Base-by-base conservation (phyloP, 2,113 vertebrate genomes). In the Oryzias woworae region DNA sequence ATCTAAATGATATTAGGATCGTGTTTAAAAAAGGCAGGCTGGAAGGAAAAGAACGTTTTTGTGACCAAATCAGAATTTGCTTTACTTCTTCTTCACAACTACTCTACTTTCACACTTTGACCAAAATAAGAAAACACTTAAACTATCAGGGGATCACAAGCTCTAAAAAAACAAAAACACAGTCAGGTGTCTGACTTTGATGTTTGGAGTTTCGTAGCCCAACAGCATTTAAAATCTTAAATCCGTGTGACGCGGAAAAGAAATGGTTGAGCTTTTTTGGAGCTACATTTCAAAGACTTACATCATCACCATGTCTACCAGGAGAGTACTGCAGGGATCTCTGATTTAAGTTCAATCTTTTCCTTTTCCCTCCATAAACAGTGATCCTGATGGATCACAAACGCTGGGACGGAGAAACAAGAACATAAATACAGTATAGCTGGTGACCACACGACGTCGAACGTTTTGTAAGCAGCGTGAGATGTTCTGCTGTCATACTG, bases 281-380 rank as follows among this genome's bases (percentile, higher is more conserved):
- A 76, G 82, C 60, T 69, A 6, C 72, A 56, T 90, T 88, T 87
- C 88, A 83, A 61, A 83, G 71, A 41, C 15, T 90, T 88, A 77
- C 82, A 86, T 88, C 82, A 88, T 69, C 61, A 77, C 63, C 61
- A 55, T 57, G 62, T 75, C 77, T 76, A 76, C 57, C 41, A 41
- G 71, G 58, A 79, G 66, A 69, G 26, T 56, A 68, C 53, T 81
- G 75, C 75, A 83, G 47, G 58, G 58, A 62, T 41, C 69, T 55
- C 24, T 61, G 16, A 66, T 83, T 85, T 75, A 69, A 61, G 73
- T 65, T 46, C 31, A 66, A 69, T 78, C 62, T 12, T 28, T 74
- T 65, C 51, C 4, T 26, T 53, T 58, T 16, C 18, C 31, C 24
- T 28, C 26, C 48, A 42, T 50, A 46, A 22, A 15, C 57, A 28